phyloP scores from a whole-genome alignment of 2,888 invertebrate species.

The Coleophora flavipennella region DNA sequence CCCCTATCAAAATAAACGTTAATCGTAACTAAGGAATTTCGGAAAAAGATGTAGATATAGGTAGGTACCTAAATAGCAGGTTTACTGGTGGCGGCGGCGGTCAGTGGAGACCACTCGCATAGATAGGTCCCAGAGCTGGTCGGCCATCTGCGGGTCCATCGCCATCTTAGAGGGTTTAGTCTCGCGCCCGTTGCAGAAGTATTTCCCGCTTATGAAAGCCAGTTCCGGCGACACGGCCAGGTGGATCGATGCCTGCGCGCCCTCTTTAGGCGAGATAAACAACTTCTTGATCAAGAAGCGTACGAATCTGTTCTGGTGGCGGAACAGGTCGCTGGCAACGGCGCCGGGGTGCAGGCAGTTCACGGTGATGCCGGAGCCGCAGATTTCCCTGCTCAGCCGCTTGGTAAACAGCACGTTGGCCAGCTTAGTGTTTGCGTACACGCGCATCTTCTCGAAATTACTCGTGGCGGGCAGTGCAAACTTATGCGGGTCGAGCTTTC shows the following conservation, averaged over 20 bases:
- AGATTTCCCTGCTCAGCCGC: constrained; percentile 76
- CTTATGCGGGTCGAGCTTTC: constrained; percentile 76
- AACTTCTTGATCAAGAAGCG: constrained; percentile 72
- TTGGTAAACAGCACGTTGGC: constrained; percentile 79
- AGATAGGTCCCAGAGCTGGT: constrained; percentile 83
- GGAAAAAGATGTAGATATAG: too few relatives aligned
- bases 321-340: constrained; percentile 83
- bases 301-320: constrained; percentile 75
- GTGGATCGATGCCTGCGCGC: constrained; percentile 82
- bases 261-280: constrained; percentile 79
- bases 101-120: too few relatives aligned
- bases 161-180: constrained; percentile 65
- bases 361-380: constrained; percentile 77
- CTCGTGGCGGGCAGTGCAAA: constrained; percentile 76
- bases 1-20: too few relatives aligned
- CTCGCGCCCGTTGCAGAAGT: constrained; percentile 81
- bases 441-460: constrained; percentile 50
- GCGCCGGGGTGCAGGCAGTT: constrained; percentile 88
- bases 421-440: constrained; percentile 81
- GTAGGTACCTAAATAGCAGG: too few relatives aligned
- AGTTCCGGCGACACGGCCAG: constrained; percentile 80
- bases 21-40: too few relatives aligned
- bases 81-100: too few relatives aligned
- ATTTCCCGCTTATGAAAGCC: constrained; percentile 78
- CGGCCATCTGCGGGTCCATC: constrained; percentile 75